These are phyloP conservation scores for Pavo muticus DNA, from an alignment of 2,113 vertebrate species.

Conservation along the genomic window DNA sequence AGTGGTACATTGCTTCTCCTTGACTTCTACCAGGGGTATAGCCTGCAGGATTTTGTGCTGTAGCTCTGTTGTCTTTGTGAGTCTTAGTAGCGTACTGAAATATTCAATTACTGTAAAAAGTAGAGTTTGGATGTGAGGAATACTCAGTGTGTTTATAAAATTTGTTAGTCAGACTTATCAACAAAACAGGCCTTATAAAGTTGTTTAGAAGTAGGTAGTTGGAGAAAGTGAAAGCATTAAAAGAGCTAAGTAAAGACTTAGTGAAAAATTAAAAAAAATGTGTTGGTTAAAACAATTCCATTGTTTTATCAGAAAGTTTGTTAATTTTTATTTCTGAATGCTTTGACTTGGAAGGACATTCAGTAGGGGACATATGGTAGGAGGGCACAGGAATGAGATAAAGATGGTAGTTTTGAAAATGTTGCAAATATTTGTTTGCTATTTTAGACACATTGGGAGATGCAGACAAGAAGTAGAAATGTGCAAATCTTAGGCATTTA, in stretches of 20 bases:
- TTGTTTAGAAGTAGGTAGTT: not conserved
- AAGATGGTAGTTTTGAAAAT: not conserved
- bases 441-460: not conserved
- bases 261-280: not conserved
- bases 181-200: not conserved
- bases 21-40: not conserved
- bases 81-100: not conserved
- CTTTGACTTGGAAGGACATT: not conserved
- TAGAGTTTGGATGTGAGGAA: not conserved
- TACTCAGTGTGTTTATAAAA: not conserved
- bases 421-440: not conserved
- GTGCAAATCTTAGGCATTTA: not conserved
- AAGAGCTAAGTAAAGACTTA: not conserved
- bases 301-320: not conserved
- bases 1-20: not conserved
- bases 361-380: not conserved
- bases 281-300: not conserved
- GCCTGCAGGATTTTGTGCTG: not conserved
- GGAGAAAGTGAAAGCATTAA: not conserved
- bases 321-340: not conserved
- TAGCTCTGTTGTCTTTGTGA: not conserved
- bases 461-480: not conserved
- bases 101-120: not conserved
- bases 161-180: not conserved
- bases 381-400: not conserved